Evolutionary conservation across 2,797 vertebrate species (phyloP), one percentile per base, ranked within the genome.

Genomic region (Falco novaeseelandiae): DNA sequence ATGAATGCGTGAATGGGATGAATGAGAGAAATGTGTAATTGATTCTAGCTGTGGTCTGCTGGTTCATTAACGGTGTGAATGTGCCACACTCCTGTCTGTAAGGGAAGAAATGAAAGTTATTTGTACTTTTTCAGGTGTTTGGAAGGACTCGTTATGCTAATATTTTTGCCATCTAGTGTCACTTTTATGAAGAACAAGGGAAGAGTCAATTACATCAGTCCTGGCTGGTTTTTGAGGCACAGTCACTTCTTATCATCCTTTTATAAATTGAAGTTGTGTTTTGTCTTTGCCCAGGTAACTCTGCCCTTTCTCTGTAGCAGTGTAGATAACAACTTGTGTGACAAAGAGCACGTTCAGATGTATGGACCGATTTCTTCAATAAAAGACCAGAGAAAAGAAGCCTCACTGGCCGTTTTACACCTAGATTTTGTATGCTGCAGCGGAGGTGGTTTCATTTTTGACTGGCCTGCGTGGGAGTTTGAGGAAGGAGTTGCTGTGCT

Each of bases 21-120:
- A 97, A 98, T 98, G 98, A 99, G 98, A 98, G 97, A 97, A 98
- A 98, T 52, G 66, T 95, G 97, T 98, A 98, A 99, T 98, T 99
- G 98, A 98, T 99, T 99, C 98, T 98, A 98, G 98, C 98, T 95
- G 94, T 97, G 97, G 96, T 97, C 94, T 96, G 97, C 96, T 85
- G 96, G 98, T 98, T 99, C 98, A 97, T 99, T 99, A 98, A 97
- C 87, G 86, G 95, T 98, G 98, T 97, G 98, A 98, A 98, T 97
- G 95, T 69, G 78, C 85, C 49, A 15, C 51, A 6, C 51, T 88
- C 10, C 2, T 9, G 32, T 87, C 87, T 72, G 44, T 49, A 80
- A 93, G 84, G 69, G 69, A 80, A 90, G 73, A 79, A 84, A 91
- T 38, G 69, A 79, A 97, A 93, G 59, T 93, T 95, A n/a, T 8